A percentile compares a stretch with the other conserved stretches of the same genome.
These are phyloP conservation scores for Arctocebus calabarensis DNA, from an alignment of 2,797 vertebrate genomes.

Conservation along the genomic window DNA sequence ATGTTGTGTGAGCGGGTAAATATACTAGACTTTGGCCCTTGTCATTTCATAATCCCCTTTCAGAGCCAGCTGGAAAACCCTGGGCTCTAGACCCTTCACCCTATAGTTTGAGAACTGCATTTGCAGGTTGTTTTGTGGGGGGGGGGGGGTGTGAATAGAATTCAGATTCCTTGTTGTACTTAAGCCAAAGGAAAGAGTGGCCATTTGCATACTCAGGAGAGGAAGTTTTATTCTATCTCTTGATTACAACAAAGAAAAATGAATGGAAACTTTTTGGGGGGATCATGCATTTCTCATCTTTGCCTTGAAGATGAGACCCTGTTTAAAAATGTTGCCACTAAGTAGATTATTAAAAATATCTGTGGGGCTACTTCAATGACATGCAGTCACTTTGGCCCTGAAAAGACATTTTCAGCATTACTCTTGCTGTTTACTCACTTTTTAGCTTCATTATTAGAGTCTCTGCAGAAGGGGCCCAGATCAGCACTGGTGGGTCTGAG, in stretches of 20 bases:
- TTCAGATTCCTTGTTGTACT: not conserved
- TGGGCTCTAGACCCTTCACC: not conserved
- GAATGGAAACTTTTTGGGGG: not conserved
- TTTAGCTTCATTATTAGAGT: not conserved
- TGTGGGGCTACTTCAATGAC: too few species aligned
- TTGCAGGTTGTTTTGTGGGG: not conserved
- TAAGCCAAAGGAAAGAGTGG: not conserved
- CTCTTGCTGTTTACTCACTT: not conserved
- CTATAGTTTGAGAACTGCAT: rapidly evolving
- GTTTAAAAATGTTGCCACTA: not conserved
- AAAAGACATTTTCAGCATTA: not conserved
- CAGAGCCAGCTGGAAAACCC: too few species aligned
- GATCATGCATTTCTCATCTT: not conserved
- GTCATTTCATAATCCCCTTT: too few species aligned
- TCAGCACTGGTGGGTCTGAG: rapidly evolving
- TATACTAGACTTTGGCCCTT: rapidly evolving
- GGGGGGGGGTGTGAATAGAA: not conserved
- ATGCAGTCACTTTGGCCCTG: not conserved
- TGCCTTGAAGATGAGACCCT: not conserved
- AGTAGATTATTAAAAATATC: not conserved
- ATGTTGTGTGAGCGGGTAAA: not conserved
- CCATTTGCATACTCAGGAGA: not conserved
- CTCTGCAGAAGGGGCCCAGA: not conserved
- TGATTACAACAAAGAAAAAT: not conserved
- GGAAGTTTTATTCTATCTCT: not conserved